Evolutionary conservation across 2,888 invertebrate genomes (phyloP).

Genomic region (Zootermopsis nevadensis): DNA sequence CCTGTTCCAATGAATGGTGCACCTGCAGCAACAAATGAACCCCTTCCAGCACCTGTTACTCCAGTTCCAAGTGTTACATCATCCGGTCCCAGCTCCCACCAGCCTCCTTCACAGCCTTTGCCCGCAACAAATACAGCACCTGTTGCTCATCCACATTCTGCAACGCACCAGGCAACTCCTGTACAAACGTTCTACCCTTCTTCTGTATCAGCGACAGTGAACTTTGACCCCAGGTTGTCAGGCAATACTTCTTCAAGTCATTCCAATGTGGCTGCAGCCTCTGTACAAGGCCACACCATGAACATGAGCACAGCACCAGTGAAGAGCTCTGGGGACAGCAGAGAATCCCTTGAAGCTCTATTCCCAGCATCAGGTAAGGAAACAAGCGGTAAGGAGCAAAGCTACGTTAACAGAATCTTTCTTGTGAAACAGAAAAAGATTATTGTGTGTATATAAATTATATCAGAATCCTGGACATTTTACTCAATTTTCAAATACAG

Average conservation of each 20-base stretch:
- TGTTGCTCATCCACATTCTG: conserved; percentile 27
- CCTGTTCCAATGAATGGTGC: conserved; percentile 40
- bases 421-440: too few relatives aligned
- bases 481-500: too few relatives aligned
- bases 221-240: conserved; percentile 33
- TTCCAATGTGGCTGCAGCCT: conserved; percentile 29
- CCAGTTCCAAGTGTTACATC: conserved; percentile 8
- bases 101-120: conserved; percentile 46
- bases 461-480: too few relatives aligned
- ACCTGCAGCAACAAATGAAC: conserved; percentile 34
- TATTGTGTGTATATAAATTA: too few relatives aligned
- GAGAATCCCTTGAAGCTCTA: conserved; percentile 66
- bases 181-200: conserved; percentile 35
- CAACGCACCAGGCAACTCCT: conserved; percentile 39
- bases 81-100: conserved; percentile 8
- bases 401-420: too few relatives aligned
- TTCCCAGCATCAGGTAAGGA: conserved; percentile 70
- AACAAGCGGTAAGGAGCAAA: background rate
- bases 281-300: background rate
- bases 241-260: conserved; percentile 15
- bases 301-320: conserved; percentile 7
- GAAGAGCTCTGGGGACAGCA: conserved; percentile 19
- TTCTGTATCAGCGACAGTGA: conserved; percentile 32
- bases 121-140: conserved; percentile 39
- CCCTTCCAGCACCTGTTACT: conserved; percentile 11